Evolutionary conservation across 2,888 invertebrate genomes (phyloP).

Genomic region (Pristionchus japonicus): DNA sequence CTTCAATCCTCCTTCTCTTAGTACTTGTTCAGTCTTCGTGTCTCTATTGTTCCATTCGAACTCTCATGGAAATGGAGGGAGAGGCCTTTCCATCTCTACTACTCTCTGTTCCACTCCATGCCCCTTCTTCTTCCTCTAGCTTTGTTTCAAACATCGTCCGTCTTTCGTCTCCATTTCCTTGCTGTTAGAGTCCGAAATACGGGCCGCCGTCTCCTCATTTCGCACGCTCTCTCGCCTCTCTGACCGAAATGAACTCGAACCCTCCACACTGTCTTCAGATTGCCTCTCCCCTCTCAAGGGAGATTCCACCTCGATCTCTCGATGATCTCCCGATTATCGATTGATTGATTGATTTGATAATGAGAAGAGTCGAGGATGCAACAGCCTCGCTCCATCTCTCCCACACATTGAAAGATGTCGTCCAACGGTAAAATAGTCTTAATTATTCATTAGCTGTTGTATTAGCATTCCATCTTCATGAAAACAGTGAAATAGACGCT

Average conservation of each 20-base stretch:
- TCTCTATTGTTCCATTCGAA: background rate
- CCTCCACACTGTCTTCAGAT: no score
- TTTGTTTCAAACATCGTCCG: background rate
- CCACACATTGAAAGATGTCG: background rate
- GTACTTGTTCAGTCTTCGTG: constrained; percentile 28
- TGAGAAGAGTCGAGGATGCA: constrained; percentile 46
- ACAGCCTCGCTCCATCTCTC: background rate
- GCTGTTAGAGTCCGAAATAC: no score
- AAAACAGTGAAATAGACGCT: no score
- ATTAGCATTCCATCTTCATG: no score
- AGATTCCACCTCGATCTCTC: background rate
- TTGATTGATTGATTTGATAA: constrained; percentile 12
- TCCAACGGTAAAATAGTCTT: background rate
- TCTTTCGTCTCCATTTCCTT: background rate
- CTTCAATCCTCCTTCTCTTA: constrained; percentile 15
- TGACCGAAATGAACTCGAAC: no score
- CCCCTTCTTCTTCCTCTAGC: background rate
- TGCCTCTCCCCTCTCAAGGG: background rate
- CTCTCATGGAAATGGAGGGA: background rate
- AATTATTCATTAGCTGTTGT: background rate
- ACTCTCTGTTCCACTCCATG: constrained; percentile 3
- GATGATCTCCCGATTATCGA: constrained; percentile 23
- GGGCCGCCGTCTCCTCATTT: background rate
- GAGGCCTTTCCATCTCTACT: constrained; percentile 5
- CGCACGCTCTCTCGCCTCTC: no score